Conservation (phyloP, 2,113 vertebrate species). For the Osmerus eperlanus region DNA sequence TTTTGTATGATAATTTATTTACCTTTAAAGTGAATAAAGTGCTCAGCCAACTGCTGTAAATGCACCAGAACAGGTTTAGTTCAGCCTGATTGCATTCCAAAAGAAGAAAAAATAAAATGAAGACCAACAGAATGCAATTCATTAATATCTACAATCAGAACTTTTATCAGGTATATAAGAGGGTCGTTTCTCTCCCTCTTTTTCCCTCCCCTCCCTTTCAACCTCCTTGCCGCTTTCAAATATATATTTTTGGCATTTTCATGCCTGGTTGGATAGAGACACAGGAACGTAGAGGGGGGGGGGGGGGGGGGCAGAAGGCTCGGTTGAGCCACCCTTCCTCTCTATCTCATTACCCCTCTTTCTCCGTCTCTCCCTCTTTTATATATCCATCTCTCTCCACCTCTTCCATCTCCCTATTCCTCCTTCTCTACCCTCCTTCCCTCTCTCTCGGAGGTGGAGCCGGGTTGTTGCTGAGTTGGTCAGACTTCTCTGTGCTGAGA, state of each 20-base stretch:
- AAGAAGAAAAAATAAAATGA: too few relatives aligned
- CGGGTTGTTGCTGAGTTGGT: neutral
- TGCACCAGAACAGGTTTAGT: too few relatives aligned
- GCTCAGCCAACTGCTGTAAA: too few relatives aligned
- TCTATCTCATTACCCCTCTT: neutral
- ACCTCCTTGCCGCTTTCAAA: neutral
- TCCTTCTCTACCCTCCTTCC: neutral
- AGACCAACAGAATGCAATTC: too few relatives aligned
- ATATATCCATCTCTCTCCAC: neutral
- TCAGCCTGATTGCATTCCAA: too few relatives aligned
- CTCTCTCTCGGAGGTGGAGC: neutral
- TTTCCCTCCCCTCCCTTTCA: neutral
- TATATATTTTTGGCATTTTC: neutral
- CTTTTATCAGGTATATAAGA: too few relatives aligned
- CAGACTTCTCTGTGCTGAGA: neutral
- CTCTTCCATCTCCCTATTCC: neutral
- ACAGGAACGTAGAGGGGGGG: too few relatives aligned
- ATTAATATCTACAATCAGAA: too few relatives aligned
- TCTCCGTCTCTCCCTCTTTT: neutral
- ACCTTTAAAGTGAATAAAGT: too few relatives aligned
- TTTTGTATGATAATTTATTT: too few relatives aligned
- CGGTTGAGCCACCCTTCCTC: neutral
- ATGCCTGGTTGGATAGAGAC: too few relatives aligned
- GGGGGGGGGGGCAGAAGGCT: too few relatives aligned
- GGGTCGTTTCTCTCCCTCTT: neutral